A percentile compares a stretch with the other conserved stretches of the same genome.
Evolutionary conservation across 2,113 vertebrate species (phyloP).

Genomic region (Trachemys scripta): DNA sequence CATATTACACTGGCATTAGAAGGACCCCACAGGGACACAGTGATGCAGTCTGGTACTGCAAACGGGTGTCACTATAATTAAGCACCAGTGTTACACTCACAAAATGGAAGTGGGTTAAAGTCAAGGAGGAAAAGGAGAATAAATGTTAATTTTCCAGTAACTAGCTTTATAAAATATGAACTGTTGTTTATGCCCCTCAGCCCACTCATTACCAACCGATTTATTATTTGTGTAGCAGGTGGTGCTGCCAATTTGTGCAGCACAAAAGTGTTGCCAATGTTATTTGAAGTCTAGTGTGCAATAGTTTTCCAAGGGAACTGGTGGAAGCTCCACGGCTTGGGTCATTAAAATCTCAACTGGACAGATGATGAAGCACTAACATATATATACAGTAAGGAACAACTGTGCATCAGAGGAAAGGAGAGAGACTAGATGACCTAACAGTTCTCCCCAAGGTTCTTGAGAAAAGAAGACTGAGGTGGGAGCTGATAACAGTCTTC

Average conservation of each 20-base stretch:
- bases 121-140: conserved; percentile 58
- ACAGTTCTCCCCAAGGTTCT: neutral
- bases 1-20: conserved; percentile 78
- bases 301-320: neutral
- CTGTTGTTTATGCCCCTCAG: neutral
- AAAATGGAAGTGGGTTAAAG: conserved; percentile 39
- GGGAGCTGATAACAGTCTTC: neutral
- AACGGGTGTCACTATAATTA: conserved; percentile 78
- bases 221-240: neutral
- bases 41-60: conserved; percentile 78
- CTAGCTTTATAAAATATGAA: conserved; percentile 60
- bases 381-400: neutral
- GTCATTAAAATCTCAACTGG: neutral
- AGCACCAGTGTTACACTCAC: conserved; percentile 66
- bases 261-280: neutral
- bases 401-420: fast-evolving
- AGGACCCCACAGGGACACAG: conserved; percentile 79
- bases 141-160: conserved; percentile 68
- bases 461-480: neutral
- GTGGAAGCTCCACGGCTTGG: neutral
- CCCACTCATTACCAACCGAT: neutral
- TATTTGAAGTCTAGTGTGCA: neutral
- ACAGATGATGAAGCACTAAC: neutral
- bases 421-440: fast-evolving
- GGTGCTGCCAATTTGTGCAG: neutral